Conservation (phyloP, 2,888 invertebrate genomes). For the Platycheirus albimanus region DNA sequence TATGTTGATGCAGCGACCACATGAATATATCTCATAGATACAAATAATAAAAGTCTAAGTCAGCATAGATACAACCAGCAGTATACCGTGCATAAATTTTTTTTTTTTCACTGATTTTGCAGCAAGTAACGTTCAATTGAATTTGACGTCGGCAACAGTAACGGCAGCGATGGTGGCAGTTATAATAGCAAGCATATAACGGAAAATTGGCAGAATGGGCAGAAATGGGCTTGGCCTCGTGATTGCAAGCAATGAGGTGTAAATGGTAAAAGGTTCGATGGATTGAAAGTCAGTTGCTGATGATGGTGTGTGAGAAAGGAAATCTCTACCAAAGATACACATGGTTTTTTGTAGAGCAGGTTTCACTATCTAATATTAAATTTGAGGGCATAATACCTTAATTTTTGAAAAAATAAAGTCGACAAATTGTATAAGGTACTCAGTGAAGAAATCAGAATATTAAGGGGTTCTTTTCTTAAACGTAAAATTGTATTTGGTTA, state of each 20-base stretch:
- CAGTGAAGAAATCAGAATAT: too few species aligned
- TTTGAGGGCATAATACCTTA: too few species aligned
- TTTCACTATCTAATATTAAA: constrained; percentile 11
- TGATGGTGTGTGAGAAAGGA: constrained; percentile 36
- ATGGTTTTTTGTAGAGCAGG: neutral
- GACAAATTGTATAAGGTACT: too few species aligned
- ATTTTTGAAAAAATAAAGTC: too few species aligned
- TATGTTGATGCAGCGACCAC: constrained; percentile 22
- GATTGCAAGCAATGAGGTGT: constrained; percentile 68
- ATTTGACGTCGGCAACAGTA: constrained; percentile 58
- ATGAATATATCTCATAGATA: constrained; percentile 16
- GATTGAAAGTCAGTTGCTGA: constrained; percentile 36
- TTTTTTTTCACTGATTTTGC: constrained; percentile 53
- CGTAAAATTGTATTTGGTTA: too few species aligned
- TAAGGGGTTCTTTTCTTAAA: too few species aligned
- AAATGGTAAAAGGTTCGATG: constrained; percentile 63
- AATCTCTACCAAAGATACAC: constrained; percentile 11
- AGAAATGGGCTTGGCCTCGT: constrained; percentile 67
- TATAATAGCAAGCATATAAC: constrained; percentile 4
- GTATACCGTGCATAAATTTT: constrained; percentile 24
- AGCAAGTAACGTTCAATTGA: constrained; percentile 69
- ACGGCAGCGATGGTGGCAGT: constrained; percentile 14
- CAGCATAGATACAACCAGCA: neutral
- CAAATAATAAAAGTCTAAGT: constrained; percentile 2
- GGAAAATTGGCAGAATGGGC: constrained; percentile 48